Base-by-base conservation (phyloP, 2,797 vertebrate species). In the Sebastes hopkinsi region DNA sequence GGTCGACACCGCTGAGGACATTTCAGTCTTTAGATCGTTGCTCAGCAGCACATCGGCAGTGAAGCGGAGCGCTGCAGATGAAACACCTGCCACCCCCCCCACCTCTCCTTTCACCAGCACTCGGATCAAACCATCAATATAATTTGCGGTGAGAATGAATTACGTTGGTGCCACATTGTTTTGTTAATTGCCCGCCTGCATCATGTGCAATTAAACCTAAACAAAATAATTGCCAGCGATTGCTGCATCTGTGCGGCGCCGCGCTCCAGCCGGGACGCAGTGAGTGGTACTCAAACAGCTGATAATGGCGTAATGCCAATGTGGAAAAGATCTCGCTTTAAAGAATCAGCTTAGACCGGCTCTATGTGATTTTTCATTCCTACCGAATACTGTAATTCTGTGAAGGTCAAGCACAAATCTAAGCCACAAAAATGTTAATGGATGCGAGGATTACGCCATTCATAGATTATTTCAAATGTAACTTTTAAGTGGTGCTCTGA, bases 171-270 rank as follows among this genome's bases (percentile, higher is more conserved):
- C 86, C 84, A 85, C 81, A 74, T 90, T 88, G 90, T 88, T 86
- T 80, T 59, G 72, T 72, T 88, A 91, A 92, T 92, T 89, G 86
- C 85, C 67, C 69, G 75, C 71, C 81, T 76, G 86, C 84, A 80
- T 90, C 79, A 67, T 72, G 80, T 54, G 85, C 83, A 92, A 90
- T 92, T 88, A 92, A 87, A 88, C 74, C 64, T 32, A 91, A 90
- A 92, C 85, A 75, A 74, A 88, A 83, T 90, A 88, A 90, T 77
- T 84, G 79, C 50, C 71, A 66, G 70, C 66, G 18, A 85, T 78
- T 64, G 83, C 79, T 55, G 86, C 83, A 81, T 93, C 92, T 86
- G 90, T 50, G 75, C 32, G 0, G 61, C 32, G 42, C 16, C 16
- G 32, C 32, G 32, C 29, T 61, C 58, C 77, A 67, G 72, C 59